Conservation (phyloP, 30 jellyfish, hydroid and myxozoan genomes). For the Pseudorhiza aurosa region DNA sequence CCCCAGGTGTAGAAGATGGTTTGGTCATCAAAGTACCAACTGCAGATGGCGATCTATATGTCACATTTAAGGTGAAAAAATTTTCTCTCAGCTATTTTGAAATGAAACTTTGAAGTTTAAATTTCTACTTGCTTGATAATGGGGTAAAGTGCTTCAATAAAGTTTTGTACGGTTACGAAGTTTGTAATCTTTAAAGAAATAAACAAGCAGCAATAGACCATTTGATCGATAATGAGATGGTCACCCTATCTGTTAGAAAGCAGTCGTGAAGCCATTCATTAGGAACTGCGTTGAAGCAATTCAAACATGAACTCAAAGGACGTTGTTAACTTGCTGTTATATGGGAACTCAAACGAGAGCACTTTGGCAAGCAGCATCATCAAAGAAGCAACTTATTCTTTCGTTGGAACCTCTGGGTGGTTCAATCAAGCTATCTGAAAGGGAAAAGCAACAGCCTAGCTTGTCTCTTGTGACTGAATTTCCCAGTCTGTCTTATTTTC, state of each 20-base stretch:
- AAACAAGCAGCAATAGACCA: too few species aligned
- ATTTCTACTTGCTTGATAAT: not conserved
- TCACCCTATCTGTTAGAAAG: too few species aligned
- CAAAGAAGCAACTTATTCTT: not conserved
- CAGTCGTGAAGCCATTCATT: too few species aligned
- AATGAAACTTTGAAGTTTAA: not conserved
- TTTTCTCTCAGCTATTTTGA: not conserved
- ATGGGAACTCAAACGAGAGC: not conserved
- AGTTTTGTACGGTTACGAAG: too few species aligned
- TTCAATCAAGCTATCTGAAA: not conserved
- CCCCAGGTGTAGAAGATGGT: slow-evolving; percentile 93
- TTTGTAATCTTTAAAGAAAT: too few species aligned
- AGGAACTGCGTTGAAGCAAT: too few species aligned
- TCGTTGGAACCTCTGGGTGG: not conserved
- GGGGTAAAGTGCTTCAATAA: too few species aligned
- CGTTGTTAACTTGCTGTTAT: too few species aligned
- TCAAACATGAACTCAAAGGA: too few species aligned
- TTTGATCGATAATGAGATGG: too few species aligned
- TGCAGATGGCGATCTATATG: slow-evolving; percentile 88
- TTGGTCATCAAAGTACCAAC: slow-evolving; percentile 90
- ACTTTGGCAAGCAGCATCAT: not conserved
- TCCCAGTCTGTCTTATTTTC: too few species aligned
- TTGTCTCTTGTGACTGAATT: too few species aligned
- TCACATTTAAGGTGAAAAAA: slow-evolving; percentile 84
- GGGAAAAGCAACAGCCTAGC: not conserved